Evolutionary conservation across 2,113 vertebrate genomes (phyloP).

Genomic region (Acrocephalus arundinaceus): DNA sequence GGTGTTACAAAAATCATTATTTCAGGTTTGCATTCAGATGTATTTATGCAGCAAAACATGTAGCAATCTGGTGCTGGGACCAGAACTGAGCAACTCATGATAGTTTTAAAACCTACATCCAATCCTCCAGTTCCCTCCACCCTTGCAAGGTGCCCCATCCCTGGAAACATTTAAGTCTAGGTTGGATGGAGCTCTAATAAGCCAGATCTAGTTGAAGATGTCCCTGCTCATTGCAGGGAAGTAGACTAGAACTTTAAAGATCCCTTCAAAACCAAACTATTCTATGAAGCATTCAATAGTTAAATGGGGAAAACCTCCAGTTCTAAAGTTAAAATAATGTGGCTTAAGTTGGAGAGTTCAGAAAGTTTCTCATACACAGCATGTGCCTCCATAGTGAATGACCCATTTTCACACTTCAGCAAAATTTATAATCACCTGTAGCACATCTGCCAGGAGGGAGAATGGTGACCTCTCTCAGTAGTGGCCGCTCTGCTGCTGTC

Average conservation of each 20-base stretch:
- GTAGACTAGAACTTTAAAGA: not conserved
- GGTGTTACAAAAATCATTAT: not conserved
- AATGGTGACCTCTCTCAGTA: not conserved
- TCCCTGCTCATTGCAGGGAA: not conserved
- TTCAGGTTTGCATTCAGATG: not conserved
- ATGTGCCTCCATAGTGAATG: rapidly evolving
- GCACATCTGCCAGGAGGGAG: not conserved
- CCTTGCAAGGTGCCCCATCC: not conserved
- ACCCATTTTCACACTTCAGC: not conserved
- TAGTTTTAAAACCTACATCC: not conserved
- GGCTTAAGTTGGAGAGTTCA: not conserved
- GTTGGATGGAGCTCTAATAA: not conserved
- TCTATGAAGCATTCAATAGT: not conserved
- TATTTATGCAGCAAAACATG: not conserved
- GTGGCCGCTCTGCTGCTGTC: not conserved
- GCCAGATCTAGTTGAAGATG: not conserved
- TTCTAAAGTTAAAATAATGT: not conserved
- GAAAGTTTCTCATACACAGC: not conserved
- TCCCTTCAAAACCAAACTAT: not conserved
- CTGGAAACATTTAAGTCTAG: not conserved
- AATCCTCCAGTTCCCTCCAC: not conserved
- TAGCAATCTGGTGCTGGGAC: not conserved
- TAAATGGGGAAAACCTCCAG: not conserved
- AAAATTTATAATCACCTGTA: not conserved
- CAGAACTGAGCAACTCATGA: not conserved